Conservation (phyloP, 2,797 vertebrate genomes). For the Oryzias sinensis region DNA sequence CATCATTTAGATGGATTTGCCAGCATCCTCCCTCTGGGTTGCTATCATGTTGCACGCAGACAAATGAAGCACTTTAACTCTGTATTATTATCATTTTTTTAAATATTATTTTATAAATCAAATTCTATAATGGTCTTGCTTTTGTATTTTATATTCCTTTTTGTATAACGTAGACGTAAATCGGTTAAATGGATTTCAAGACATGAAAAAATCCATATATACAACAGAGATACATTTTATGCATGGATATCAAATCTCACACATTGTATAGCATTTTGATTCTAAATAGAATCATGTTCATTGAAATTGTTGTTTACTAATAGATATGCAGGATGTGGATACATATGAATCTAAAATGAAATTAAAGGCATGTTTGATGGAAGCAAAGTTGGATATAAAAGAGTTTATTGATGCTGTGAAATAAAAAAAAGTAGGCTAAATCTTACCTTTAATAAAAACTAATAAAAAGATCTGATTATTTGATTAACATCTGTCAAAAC, state of each 20-base stretch:
- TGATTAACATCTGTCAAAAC: too few species aligned
- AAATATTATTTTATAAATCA: slow-evolving; percentile 66
- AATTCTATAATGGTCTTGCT: slow-evolving; percentile 71
- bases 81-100: slow-evolving; percentile 66
- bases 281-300: slow-evolving; percentile 60
- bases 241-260: slow-evolving; percentile 70
- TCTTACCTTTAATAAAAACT: too few species aligned
- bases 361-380: slow-evolving; percentile 57
- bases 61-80: slow-evolving; percentile 78
- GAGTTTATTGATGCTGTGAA: not conserved
- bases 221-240: slow-evolving; percentile 14
- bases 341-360: slow-evolving; percentile 47
- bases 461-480: too few species aligned
- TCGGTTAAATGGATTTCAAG: slow-evolving; percentile 36
- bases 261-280: slow-evolving; percentile 48
- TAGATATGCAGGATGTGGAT: slow-evolving; percentile 50
- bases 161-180: slow-evolving; percentile 71
- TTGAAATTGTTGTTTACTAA: slow-evolving; percentile 55
- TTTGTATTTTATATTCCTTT: slow-evolving; percentile 77
- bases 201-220: not conserved
- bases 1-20: slow-evolving; percentile 54
- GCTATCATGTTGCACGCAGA: slow-evolving; percentile 61
- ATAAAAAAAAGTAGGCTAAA: too few species aligned
- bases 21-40: slow-evolving; percentile 59
- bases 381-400: slow-evolving; percentile 34